These are phyloP conservation scores for Campylomormyrus numenius DNA, from an alignment of 2,113 vertebrate species.

Conservation along the genomic window DNA sequence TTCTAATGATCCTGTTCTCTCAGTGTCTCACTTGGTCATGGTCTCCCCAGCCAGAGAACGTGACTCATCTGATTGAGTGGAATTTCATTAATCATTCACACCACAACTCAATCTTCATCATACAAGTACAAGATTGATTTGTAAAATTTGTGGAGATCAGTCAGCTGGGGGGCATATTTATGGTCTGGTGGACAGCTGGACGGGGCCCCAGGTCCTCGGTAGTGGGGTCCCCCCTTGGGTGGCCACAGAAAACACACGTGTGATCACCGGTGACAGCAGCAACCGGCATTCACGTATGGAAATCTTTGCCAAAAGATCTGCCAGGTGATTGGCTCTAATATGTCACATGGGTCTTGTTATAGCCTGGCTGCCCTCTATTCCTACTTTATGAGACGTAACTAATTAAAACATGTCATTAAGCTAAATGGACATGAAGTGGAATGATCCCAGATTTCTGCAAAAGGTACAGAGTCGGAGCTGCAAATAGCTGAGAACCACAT, in stretches of 20 bases:
- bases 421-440: neutral
- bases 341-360: neutral
- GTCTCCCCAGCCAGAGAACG: neutral
- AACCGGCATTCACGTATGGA: neutral
- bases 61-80: neutral
- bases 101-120: neutral
- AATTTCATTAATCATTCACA: neutral
- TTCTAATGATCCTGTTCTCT: neutral
- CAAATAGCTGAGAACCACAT: neutral
- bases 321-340: neutral
- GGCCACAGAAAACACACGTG: neutral
- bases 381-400: neutral
- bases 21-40: neutral
- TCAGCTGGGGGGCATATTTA: neutral
- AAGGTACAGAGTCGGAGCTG: neutral
- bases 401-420: constrained; percentile 5
- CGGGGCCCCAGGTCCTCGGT: neutral
- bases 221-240: neutral
- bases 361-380: neutral
- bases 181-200: neutral
- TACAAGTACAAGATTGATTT: neutral
- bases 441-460: neutral
- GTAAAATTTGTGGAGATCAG: neutral
- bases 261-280: neutral
- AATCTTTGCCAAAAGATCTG: neutral